Base-by-base conservation (phyloP, 2,797 vertebrate species). In the Remorina albescens region DNA sequence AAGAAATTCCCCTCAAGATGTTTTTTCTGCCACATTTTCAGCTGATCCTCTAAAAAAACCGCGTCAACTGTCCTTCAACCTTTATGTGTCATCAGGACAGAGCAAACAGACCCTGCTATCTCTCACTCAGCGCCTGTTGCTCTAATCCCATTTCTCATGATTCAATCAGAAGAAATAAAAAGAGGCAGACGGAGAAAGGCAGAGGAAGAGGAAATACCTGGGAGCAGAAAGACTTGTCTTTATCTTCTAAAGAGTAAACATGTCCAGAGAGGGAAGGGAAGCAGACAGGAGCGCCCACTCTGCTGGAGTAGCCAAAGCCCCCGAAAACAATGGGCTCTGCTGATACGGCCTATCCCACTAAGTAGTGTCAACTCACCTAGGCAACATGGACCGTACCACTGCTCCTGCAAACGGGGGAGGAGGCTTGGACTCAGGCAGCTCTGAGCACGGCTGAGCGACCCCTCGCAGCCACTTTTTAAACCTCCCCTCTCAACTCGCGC, bases 291-390 rank as follows among this genome's bases (percentile, higher is more conserved):
- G 76, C 13, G 49, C 39, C 63, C 78, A 76, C 74, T 67, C 80
- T 73, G 71, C 39, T 58, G 61, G 73, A 72, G 75, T 23, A 39
- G 66, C 81, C 63, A 86, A 87, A 86, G 81, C 78, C 67, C 83
- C 81, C 67, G 78, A 71, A 85, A 87, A 94, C 93, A 94, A 93
- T 85, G 80, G 57, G 68, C 86, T 88, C 75, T 84, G 82, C 82
- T 88, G 86, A 84, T 87, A 79, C 6, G 87, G 91, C 84, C 92
- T 79, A 84, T 90, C 88, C 83, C 81, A 71, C 82, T 79, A 67
- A 82, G 83, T 75, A 67, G 60, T 62, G 84, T 87, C 73, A 71
- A 74, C 92, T 94, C 93, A 94, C 93, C 92, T 92, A 89, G 91
- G 88, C 85, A 87, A 90, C 91, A 62, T 18, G 80, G 93, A 72